Evolutionary conservation across 2,113 vertebrate genomes (phyloP), one percentile per base, ranked within the genome.

Genomic region (Monarcha castaneiventris): DNA sequence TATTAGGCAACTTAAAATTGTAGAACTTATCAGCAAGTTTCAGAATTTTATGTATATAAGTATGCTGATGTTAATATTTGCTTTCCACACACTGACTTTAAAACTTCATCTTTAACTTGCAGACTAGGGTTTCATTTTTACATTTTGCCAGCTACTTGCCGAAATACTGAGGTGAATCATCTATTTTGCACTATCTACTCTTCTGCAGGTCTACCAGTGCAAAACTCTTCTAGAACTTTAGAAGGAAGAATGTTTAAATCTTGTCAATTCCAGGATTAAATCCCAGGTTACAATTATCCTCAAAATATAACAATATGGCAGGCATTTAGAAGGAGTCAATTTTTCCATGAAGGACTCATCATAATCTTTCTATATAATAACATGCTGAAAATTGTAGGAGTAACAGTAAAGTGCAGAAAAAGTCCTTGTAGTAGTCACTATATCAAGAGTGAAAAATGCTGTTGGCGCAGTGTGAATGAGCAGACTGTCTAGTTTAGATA

Each of bases 31-130:
- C 54, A 26, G 8, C 2, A 94, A 72, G 16, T 52, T 46, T 59
- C 5, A 4, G 27, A 72, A 59, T 72, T 84, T 78, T 59, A 33
- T 44, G 8, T 14, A 33, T 10, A 35, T 3, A 79, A 41, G 0
- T 16, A 1, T 49, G 7, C 6, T 0, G 0, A 32, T 79, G 22
- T n/a, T 44, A 83, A 25, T 49, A 66, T 66, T 77, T 84, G 2
- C 21, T 30, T 86, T 85, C 26, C 6, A 43, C 16, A 46, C 10
- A 25, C 11, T 41, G 22, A 58, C 11, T 87, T 85, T 18, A 73
- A 88, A 72, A 39, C 4, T 79, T 46, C 41, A 61, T 52, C 15
- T 68, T 17, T 39, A 85, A 46, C 43, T 72, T 71, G 46, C 27
- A 71, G 52, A 35, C 26, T 55, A 39, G 13, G n/a, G 6, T 51